phyloP scores from a whole-genome alignment of 1,140 invertebrate genomes.

The Rhagoletis pomonella region DNA sequence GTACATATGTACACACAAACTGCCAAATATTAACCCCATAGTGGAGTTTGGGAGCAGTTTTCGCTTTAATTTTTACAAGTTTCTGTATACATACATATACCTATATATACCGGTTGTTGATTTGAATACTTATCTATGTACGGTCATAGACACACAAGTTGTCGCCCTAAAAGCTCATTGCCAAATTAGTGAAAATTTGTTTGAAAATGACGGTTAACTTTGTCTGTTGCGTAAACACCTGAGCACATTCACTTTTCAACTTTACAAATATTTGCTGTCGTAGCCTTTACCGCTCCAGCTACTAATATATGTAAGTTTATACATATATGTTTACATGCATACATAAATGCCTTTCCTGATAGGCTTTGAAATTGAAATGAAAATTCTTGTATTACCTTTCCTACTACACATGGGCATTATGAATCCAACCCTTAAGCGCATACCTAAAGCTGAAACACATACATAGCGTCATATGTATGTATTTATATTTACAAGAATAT shows the following conservation, averaged over 20 bases:
- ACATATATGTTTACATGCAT: not conserved
- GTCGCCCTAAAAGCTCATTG: not conserved
- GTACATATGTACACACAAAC: too few relatives aligned
- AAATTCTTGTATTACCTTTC: slow-evolving; percentile 30
- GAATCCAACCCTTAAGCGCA: not conserved
- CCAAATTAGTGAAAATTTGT: slow-evolving; percentile 22
- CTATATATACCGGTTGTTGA: not conserved
- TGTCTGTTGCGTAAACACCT: not conserved
- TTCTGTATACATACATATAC: not conserved
- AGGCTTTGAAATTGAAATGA: slow-evolving; percentile 41
- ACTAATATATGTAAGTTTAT: not conserved
- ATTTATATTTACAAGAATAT: not conserved
- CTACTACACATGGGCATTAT: not conserved
- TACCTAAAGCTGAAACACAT: not conserved
- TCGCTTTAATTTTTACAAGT: not conserved
- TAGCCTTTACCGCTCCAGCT: not conserved
- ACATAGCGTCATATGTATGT: not conserved
- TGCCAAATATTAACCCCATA: too few relatives aligned
- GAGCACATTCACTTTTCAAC: not conserved
- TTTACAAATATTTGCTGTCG: not conserved
- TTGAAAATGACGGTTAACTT: not conserved
- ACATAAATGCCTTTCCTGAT: slow-evolving; percentile 40
- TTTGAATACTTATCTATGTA: not conserved
- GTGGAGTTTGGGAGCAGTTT: not conserved
- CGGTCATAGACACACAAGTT: not conserved